Conservation (phyloP, 2,113 vertebrate species). For the Potamarius usumacintae region DNA sequence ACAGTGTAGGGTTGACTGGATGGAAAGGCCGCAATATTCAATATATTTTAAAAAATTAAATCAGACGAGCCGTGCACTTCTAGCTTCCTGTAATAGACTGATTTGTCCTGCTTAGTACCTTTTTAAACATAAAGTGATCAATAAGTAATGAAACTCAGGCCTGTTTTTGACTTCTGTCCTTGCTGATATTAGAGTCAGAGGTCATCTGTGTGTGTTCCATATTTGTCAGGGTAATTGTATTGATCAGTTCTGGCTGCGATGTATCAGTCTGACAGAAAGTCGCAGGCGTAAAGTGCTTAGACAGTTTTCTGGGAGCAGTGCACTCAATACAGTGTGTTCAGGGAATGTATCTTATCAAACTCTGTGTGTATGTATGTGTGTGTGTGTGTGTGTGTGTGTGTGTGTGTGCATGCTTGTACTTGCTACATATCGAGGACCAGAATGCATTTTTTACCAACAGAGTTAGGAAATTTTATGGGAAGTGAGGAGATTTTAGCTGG, state of each 20-base stretch:
- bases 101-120: not conserved
- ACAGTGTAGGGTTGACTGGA: not conserved
- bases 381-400: not conserved
- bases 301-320: conserved; percentile 21
- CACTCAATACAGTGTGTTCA: conserved; percentile 32
- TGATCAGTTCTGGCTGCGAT: conserved; percentile 40
- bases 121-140: not conserved
- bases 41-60: not conserved
- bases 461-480: no score
- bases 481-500: no score
- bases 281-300: conserved; percentile 36
- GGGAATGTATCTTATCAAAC: conserved; percentile 41
- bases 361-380: not conserved
- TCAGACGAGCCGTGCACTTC: not conserved
- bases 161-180: conserved; percentile 6
- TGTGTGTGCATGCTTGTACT: no score
- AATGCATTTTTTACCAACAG: no score
- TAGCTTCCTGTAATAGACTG: not conserved
- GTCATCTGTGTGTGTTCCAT: conserved; percentile 22
- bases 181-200: conserved; percentile 1
- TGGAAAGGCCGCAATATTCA: not conserved
- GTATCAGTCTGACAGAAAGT: conserved; percentile 45
- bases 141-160: not conserved
- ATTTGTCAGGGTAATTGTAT: conserved; percentile 46
- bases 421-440: no score